phyloP scores from a whole-genome alignment of 2,113 vertebrate species.

The Phalacrocorax brasilianus region DNA sequence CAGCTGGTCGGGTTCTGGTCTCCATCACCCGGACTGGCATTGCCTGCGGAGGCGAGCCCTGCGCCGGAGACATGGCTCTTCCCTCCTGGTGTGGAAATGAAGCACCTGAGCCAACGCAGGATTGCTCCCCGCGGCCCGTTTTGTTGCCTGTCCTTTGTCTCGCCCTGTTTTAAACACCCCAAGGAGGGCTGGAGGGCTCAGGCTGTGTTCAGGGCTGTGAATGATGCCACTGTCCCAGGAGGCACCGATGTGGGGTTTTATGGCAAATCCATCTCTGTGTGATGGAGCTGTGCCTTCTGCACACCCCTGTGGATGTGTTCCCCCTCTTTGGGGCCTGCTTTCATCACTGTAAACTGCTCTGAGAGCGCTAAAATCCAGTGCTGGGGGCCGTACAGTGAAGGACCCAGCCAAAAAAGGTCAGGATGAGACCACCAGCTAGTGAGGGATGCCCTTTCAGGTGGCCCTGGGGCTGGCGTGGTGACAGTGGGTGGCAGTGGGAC shows the following conservation, averaged over 20 bases:
- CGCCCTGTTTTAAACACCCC: neutral
- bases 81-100: neutral
- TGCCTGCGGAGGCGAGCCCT: neutral
- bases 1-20: neutral
- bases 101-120: slow-evolving; percentile 8
- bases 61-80: accelerated
- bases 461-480: neutral
- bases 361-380: neutral
- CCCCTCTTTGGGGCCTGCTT: neutral
- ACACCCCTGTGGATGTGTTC: accelerated
- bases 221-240: neutral
- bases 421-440: neutral
- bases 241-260: neutral
- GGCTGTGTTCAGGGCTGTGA: neutral
- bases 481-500: neutral
- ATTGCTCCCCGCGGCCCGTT: neutral
- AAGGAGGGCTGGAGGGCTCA: neutral
- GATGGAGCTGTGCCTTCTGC: neutral
- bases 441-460: neutral
- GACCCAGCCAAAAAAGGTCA: neutral
- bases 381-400: neutral
- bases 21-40: neutral
- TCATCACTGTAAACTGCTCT: neutral
- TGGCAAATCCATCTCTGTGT: neutral
- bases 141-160: slow-evolving; percentile 6